Base-by-base conservation (phyloP, 2,888 invertebrate species). In the Baccha elongata region DNA sequence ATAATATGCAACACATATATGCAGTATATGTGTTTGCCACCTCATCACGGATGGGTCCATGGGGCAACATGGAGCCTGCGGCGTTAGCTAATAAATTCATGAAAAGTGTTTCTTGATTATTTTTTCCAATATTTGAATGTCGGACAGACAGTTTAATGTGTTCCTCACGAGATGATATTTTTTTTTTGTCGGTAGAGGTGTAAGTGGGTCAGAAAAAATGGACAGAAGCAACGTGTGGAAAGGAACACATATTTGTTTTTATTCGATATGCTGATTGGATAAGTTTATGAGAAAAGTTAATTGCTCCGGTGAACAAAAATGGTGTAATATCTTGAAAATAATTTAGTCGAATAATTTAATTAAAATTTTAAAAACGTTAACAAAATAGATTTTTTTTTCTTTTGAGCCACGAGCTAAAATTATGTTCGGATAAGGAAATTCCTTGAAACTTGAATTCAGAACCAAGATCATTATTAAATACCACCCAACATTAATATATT, bases 81-180 rank as follows among this genome's bases (percentile, higher is more conserved):
- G 83, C 83, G 83, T 83, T 78, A 83, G 83, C 78, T 73, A 83
- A 83, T 83, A 83, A 78, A 78, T 83, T 83, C 35, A 32, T 42
- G 40, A 19, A 65, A 69, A 83, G 72, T 68, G 72, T 83, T 78
- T 55, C 72, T 52, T 40, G 17, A 53, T 50, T 53, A 71, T 44
- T 46, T 23, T 48, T 68, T 73, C 58, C 53, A 11, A 40, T 50
- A 69, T 69, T 71, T 58, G 53, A 69, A 42, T 52, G 76, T 29
- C 13, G 58, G 65, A 71, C 60, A 65, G 76, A 76, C 65, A 67
- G 76, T 60, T 72, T 60, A 76, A 67, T 80, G 64, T 48, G 71
- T 48, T 72, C 32, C 52, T 65, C 55, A 53, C 37, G 58, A 62
- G 11, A 26, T 58, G 58, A 10, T 7, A 19, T 29, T 32, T 55